These are phyloP conservation scores for Echinarachnius parma DNA, from an alignment of 53 echinoderm and acorn worm species.

Conservation along the genomic window DNA sequence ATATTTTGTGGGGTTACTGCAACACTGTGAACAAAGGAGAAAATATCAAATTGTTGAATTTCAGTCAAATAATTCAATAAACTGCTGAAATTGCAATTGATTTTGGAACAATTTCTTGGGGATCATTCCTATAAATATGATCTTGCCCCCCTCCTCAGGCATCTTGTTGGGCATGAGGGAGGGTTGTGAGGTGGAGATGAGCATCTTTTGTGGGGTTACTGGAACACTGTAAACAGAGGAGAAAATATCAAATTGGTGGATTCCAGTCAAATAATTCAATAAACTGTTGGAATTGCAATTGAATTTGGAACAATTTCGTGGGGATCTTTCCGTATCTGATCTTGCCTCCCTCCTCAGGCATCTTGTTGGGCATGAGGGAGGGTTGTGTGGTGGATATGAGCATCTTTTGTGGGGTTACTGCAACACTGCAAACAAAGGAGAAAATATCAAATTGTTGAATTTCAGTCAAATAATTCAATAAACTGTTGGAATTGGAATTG, in stretches of 20 bases:
- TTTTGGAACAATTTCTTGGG: slow-evolving; percentile 94
- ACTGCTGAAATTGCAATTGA: too few species aligned
- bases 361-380: slow-evolving; percentile 67
- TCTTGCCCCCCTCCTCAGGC: slow-evolving; percentile 75
- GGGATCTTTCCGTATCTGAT: slow-evolving; percentile 80
- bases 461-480: too few species aligned
- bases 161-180: slow-evolving; percentile 74
- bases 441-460: too few species aligned
- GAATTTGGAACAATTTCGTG: too few species aligned
- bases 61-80: too few species aligned
- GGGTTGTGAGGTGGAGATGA: slow-evolving; percentile 67
- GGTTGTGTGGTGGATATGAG: slow-evolving; percentile 65
- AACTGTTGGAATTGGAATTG: too few species aligned
- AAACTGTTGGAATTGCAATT: too few species aligned
- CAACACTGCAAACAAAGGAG: slow-evolving; percentile 64
- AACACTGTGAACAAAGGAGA: slow-evolving; percentile 64
- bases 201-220: slow-evolving; percentile 71
- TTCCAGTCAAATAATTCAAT: too few species aligned
- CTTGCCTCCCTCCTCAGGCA: slow-evolving; percentile 79
- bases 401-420: slow-evolving; percentile 73
- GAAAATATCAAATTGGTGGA: too few species aligned
- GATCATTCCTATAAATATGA: slow-evolving; percentile 74
- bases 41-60: too few species aligned
- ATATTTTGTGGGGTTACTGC: slow-evolving; percentile 72
- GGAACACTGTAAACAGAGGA: slow-evolving; percentile 47